Conservation (phyloP, 2,888 invertebrate species). For the Coecobrya sp. region DNA sequence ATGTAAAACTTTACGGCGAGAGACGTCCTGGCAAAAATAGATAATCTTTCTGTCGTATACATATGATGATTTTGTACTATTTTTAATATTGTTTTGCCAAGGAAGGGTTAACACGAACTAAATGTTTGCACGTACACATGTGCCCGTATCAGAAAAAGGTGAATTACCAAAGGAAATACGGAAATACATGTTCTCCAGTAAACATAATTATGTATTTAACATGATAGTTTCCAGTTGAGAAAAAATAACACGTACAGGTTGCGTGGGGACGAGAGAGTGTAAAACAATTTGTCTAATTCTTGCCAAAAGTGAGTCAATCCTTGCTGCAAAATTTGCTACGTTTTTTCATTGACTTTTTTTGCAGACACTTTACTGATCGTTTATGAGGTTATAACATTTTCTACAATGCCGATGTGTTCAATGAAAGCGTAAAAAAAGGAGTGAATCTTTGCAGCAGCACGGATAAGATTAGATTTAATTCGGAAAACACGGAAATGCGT, state of each 20-base stretch:
- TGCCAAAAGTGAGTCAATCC: neutral
- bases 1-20: neutral
- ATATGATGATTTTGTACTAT: neutral
- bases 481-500: constrained; percentile 19
- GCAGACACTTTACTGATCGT: constrained; percentile 31
- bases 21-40: constrained; percentile 23
- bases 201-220: neutral
- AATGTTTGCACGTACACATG: neutral
- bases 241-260: neutral
- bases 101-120: neutral
- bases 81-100: neutral
- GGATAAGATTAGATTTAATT: neutral
- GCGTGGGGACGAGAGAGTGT: neutral
- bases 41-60: constrained; percentile 52
- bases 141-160: neutral
- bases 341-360: constrained; percentile 8
- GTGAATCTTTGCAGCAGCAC: neutral
- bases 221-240: constrained; percentile 26
- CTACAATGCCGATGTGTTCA: neutral
- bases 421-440: constrained; percentile 3
- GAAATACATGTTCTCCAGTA: constrained; percentile 39
- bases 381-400: constrained; percentile 11
- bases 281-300: constrained; percentile 45
- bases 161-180: constrained; percentile 32
- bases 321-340: constrained; percentile 22